Conservation (phyloP, 2,888 invertebrate species). For the Ectobius pallidus region DNA sequence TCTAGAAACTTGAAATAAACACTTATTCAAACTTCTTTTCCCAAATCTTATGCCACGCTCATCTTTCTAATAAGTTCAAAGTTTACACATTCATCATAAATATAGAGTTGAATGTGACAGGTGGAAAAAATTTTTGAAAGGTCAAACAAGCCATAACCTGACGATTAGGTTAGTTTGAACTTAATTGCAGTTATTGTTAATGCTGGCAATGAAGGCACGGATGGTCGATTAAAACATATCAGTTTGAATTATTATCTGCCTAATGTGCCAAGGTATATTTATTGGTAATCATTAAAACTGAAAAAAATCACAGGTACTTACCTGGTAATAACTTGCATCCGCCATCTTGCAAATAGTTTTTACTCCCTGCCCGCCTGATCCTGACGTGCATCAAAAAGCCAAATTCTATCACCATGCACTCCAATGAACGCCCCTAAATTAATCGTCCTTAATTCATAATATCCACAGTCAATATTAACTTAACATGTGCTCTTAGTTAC, state of each 20-base stretch:
- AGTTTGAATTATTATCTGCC: too few relatives aligned
- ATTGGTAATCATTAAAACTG: too few relatives aligned
- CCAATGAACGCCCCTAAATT: neutral
- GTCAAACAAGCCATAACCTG: constrained; percentile 12
- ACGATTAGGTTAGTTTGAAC: constrained; percentile 15
- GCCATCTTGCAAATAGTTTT: constrained; percentile 61
- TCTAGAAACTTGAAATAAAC: too few relatives aligned
- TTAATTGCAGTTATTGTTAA: too few relatives aligned
- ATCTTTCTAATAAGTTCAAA: too few relatives aligned
- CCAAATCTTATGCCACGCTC: too few relatives aligned
- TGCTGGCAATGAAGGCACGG: too few relatives aligned
- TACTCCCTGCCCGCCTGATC: constrained; percentile 30
- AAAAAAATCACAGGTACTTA: constrained; percentile 53
- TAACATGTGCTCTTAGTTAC: neutral
- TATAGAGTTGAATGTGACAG: neutral
- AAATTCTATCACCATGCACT: neutral
- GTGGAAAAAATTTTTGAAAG: neutral
- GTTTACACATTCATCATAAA: neutral
- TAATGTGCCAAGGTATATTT: too few relatives aligned
- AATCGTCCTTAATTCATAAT: neutral
- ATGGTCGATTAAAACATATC: too few relatives aligned
- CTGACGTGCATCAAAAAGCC: constrained; percentile 32
- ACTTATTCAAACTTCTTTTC: too few relatives aligned
- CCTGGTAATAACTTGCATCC: constrained; percentile 69
- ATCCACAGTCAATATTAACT: neutral